A percentile compares a stretch with the other conserved stretches of the same genome.
Conservation (phyloP, 2,113 vertebrate species). For the Cisticola juncidis region DNA sequence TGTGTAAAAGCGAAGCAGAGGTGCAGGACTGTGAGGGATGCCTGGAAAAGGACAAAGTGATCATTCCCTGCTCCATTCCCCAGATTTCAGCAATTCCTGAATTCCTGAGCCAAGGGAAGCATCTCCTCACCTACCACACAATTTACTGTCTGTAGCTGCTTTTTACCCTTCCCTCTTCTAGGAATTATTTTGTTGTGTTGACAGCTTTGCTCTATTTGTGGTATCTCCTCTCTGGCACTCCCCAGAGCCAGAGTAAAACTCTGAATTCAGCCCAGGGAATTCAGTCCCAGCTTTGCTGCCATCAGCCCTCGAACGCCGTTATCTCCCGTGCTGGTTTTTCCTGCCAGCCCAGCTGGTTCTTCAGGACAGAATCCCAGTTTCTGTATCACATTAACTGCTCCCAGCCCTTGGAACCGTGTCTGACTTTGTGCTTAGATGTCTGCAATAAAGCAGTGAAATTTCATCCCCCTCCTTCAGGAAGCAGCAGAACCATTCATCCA, state of each 20-base stretch:
- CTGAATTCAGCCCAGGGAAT: background rate
- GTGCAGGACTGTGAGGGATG: background rate
- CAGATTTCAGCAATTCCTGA: background rate
- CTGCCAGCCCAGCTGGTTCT: constrained; percentile 28
- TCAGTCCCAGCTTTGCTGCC: background rate
- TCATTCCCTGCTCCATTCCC: background rate
- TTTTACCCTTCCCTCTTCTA: background rate
- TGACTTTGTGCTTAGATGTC: constrained; percentile 18
- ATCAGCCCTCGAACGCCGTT: background rate
- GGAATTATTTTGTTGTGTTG: background rate
- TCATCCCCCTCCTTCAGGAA: constrained; percentile 38
- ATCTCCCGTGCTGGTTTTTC: constrained; percentile 25
- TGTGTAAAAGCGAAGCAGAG: background rate
- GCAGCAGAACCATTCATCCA: background rate
- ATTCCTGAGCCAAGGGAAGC: background rate
- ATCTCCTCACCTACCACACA: background rate
- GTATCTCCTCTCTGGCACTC: background rate
- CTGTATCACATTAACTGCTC: background rate
- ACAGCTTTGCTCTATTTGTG: background rate
- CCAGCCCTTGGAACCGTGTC: background rate
- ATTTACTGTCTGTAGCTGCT: background rate
- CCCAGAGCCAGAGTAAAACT: background rate
- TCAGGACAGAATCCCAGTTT: constrained; percentile 38
- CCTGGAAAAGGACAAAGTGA: background rate
- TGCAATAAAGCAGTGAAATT: constrained; percentile 6